Conservation (phyloP, 1,140 invertebrate genomes). For the Trinorchestia longiramus region DNA sequence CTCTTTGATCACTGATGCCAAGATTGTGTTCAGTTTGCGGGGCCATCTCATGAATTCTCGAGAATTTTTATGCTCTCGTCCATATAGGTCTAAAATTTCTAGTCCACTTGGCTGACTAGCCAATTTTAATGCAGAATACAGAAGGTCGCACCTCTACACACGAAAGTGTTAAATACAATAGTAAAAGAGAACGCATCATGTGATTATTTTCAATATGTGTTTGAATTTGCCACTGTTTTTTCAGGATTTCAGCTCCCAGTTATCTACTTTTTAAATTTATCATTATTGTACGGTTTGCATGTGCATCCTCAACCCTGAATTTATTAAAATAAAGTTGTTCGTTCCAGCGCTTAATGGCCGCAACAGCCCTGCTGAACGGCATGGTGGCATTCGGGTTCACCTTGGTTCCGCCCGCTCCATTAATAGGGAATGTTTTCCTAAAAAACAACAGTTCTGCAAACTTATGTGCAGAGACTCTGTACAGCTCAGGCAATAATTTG, state of each 20-base stretch:
- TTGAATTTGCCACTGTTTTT: no score
- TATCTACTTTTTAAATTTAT: not conserved
- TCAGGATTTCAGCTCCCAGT: not conserved
- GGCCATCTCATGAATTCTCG: no score
- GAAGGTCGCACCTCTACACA: no score
- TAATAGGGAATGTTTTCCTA: not conserved
- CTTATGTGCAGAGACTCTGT: not conserved
- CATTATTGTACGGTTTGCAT: not conserved
- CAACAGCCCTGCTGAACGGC: conserved; percentile 10
- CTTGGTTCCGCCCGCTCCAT: not conserved
- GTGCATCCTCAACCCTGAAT: not conserved
- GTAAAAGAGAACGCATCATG: no score
- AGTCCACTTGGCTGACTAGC: no score
- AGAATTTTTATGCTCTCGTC: no score
- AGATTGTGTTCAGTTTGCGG: no score
- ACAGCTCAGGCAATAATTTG: not conserved
- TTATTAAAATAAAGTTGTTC: not conserved
- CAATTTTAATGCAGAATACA: no score
- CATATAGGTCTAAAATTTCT: no score
- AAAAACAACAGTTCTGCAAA: not conserved
- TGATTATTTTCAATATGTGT: no score
- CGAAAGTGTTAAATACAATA: no score
- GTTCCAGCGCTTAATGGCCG: not conserved
- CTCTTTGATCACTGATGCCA: no score
- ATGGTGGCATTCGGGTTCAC: not conserved